These are phyloP conservation scores for Manis crassicaudata DNA, from an alignment of 2,797 vertebrate species.

Conservation along the genomic window DNA sequence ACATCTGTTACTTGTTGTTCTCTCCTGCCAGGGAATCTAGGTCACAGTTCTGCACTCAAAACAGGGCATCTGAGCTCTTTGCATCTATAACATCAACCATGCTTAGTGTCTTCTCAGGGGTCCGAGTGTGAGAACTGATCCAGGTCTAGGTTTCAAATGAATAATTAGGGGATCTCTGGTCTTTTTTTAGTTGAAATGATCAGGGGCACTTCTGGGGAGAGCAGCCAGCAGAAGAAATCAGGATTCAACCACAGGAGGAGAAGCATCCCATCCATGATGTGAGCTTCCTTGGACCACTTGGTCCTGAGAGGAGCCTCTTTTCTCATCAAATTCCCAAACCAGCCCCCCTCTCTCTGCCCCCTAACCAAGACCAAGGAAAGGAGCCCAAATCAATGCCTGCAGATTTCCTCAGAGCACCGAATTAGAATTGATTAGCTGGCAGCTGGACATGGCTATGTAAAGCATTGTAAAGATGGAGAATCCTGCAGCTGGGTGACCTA, in stretches of 20 bases:
- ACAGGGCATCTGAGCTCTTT: not conserved
- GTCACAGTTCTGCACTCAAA: not conserved
- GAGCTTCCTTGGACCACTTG: not conserved
- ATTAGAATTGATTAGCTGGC: not conserved
- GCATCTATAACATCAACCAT: not conserved
- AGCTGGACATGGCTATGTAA: not conserved
- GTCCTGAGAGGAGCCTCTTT: not conserved
- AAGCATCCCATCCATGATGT: fast-evolving
- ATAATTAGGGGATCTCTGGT: not conserved
- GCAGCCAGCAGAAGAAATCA: too few relatives aligned
- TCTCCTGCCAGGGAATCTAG: not conserved
- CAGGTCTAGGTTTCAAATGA: not conserved
- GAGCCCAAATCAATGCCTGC: not conserved
- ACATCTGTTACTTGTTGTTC: not conserved
- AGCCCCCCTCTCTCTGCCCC: too few relatives aligned
- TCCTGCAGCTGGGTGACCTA: not conserved
- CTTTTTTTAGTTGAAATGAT: not conserved
- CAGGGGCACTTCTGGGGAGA: not conserved
- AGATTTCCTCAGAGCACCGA: not conserved
- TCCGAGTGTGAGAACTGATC: not conserved
- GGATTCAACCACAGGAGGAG: not conserved
- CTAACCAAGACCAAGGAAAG: not conserved
- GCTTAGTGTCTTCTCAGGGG: not conserved
- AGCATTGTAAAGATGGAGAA: fast-evolving
- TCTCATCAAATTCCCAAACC: not conserved